A percentile compares a stretch with the other conserved stretches of the same genome.
Conservation (phyloP, 2,113 vertebrate genomes). For the Bufo bufo region DNA sequence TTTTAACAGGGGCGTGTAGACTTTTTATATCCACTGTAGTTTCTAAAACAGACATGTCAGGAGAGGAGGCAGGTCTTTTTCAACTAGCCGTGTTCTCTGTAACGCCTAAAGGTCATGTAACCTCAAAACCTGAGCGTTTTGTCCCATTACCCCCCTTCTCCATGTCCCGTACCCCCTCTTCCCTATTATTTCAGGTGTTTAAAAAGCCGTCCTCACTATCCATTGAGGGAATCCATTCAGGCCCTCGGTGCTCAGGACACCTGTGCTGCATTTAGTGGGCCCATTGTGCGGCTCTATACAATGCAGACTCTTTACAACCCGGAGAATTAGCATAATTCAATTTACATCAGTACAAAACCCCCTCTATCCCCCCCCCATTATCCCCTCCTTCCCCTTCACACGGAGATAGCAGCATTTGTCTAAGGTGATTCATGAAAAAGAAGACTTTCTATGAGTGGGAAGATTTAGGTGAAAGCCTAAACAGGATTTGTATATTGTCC, state of each 20-base stretch:
- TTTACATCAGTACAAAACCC: slow-evolving; percentile 88
- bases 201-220: neutral
- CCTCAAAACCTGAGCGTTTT: neutral
- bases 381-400: slow-evolving; percentile 83
- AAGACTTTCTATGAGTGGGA: slow-evolving; percentile 73
- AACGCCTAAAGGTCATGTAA: neutral
- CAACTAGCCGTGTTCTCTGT: slow-evolving; percentile 52
- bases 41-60: too few species aligned
- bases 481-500: slow-evolving; percentile 77
- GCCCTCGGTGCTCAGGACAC: slow-evolving; percentile 75
- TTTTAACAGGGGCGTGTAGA: too few species aligned
- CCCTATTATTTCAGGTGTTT: slow-evolving; percentile 14
- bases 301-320: slow-evolving; percentile 80
- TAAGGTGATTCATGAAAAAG: slow-evolving; percentile 81
- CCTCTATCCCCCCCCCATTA: slow-evolving; percentile 77
- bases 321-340: slow-evolving; percentile 95
- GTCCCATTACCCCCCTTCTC: neutral
- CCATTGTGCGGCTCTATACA: slow-evolving; percentile 74
- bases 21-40: too few species aligned
- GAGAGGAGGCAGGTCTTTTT: too few species aligned
- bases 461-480: slow-evolving; percentile 75
- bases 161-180: neutral
- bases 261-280: slow-evolving; percentile 86
- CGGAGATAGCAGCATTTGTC: slow-evolving; percentile 87
- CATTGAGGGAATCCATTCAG: slow-evolving; percentile 52